Evolutionary conservation across 2,113 vertebrate species (phyloP), one percentile per base, ranked within the genome.

Genomic region (Pelusios castaneus): DNA sequence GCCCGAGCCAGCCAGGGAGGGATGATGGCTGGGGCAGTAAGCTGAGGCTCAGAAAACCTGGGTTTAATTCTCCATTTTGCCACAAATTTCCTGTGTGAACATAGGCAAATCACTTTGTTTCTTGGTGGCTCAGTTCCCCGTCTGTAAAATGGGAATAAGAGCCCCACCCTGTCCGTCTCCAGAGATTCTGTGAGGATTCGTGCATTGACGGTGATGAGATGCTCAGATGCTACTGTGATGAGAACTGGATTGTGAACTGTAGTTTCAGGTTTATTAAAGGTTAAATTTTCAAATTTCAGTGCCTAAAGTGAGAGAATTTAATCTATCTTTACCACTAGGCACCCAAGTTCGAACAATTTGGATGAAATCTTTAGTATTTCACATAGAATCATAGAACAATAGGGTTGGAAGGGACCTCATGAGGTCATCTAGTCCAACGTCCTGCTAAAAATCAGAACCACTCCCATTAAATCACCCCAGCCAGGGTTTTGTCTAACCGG

Each of bases 31-130:
- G 9, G n/a, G 34, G 38, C 5, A n/a, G 4, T 21, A 22, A 41
- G 89, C 85, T 52, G 47, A 58, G 13, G 63, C 45, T 84, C 70
- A 91, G 94, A 82, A 0, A n/a, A 58, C 12, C 11, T 13, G 0
- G 0, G n/a, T 88, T 93, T 1, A 0, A 8, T 81, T 81, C 45
- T 75, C 73, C 0, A 0, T 60, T 27, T 52, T 77, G 63, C n/a
- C 49, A 17, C 80, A 79, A 0, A 0, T 47, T 82, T 88, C 55
- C 58, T 38, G 1, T 73, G 31, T 43, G 41, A 76, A 11, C 2
- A 3, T 16, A 25, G 73, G 73, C 73, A 45, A 76, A 41, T 29
- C 41, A 29, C 73, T 45, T 76, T 2, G 6, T 45, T 25, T 43
- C 25, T 27, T 43, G 24, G 6, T 41, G 24, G 11, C 41, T 43